Percentiles rank a stretch among this genome's conserved stretches.
phyloP scores from a whole-genome alignment of 2,888 invertebrate genomes.

The Spilosoma lubricipeda region DNA sequence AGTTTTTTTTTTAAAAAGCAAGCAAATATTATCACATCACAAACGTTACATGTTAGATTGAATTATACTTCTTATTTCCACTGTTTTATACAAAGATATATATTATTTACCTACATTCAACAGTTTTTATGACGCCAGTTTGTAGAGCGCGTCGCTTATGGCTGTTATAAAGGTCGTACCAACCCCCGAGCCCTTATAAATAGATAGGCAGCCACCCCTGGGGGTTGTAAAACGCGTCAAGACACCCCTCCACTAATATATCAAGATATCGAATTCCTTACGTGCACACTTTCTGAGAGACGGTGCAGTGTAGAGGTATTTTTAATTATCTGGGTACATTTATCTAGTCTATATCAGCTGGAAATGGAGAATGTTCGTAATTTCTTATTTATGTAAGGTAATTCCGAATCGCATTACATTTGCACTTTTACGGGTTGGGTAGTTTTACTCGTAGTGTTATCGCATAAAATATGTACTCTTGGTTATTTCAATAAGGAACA shows the following conservation, averaged over 20 bases:
- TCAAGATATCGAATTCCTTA: constrained; percentile 78
- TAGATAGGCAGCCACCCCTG: constrained; percentile 58
- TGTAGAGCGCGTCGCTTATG: constrained; percentile 75
- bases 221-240: constrained; percentile 72
- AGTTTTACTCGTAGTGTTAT: no score
- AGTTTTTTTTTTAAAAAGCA: no score
- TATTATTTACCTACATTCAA: constrained; percentile 62
- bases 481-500: no score
- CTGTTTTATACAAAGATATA: neutral
- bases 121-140: constrained; percentile 69
- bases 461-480: neutral
- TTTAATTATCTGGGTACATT: constrained; percentile 61
- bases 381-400: constrained; percentile 18
- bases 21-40: no score
- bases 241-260: constrained; percentile 72
- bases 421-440: neutral
- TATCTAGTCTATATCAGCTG: constrained; percentile 39
- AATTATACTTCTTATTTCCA: neutral
- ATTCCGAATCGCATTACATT: neutral
- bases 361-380: constrained; percentile 30
- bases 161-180: constrained; percentile 77
- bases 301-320: constrained; percentile 60
- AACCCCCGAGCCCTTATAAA: constrained; percentile 60
- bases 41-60: neutral
- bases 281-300: constrained; percentile 57